phyloP scores from a whole-genome alignment of 2,113 vertebrate species.

The Anthoscopus minutus region DNA sequence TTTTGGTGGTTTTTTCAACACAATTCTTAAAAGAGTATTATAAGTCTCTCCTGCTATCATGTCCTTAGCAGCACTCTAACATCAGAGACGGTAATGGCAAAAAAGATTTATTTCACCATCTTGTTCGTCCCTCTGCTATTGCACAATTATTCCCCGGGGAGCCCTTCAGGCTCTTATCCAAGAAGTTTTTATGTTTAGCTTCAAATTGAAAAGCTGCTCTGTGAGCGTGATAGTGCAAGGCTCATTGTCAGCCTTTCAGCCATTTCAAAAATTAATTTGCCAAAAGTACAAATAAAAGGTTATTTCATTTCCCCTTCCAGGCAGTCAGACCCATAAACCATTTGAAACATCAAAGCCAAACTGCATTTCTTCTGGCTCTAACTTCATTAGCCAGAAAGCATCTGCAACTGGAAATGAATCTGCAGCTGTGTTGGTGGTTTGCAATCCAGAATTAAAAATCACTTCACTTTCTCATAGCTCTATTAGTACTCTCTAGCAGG shows the following conservation, averaged over 20 bases:
- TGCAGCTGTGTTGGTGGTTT: slow-evolving; percentile 58
- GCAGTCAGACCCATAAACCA: background rate
- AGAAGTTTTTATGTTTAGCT: slow-evolving; percentile 6
- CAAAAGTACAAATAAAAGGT: slow-evolving; percentile 41
- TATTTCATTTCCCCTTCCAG: background rate
- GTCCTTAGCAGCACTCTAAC: slow-evolving; percentile 8
- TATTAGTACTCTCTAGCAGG: background rate
- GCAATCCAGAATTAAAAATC: slow-evolving; percentile 4
- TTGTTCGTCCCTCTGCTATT: slow-evolving; percentile 37
- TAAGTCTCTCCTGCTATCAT: background rate
- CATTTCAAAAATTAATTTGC: slow-evolving; percentile 49
- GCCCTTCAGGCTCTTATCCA: background rate
- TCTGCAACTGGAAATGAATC: slow-evolving; percentile 47
- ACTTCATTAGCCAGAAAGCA: slow-evolving; percentile 40
- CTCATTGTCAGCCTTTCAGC: slow-evolving; percentile 42
- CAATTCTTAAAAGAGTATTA: background rate
- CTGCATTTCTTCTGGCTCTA: slow-evolving; percentile 29
- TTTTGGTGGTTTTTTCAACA: background rate
- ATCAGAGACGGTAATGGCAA: background rate
- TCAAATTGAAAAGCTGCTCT: slow-evolving; percentile 5
- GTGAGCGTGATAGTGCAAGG: background rate
- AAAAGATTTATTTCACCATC: slow-evolving; percentile 17
- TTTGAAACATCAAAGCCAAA: slow-evolving; percentile 45
- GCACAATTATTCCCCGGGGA: slow-evolving; percentile 4
- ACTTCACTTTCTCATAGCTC: background rate